Percentiles rank a stretch among this genome's conserved stretches.
Conservation (phyloP, 2,797 vertebrate genomes). For the Anguilla megastoma region DNA sequence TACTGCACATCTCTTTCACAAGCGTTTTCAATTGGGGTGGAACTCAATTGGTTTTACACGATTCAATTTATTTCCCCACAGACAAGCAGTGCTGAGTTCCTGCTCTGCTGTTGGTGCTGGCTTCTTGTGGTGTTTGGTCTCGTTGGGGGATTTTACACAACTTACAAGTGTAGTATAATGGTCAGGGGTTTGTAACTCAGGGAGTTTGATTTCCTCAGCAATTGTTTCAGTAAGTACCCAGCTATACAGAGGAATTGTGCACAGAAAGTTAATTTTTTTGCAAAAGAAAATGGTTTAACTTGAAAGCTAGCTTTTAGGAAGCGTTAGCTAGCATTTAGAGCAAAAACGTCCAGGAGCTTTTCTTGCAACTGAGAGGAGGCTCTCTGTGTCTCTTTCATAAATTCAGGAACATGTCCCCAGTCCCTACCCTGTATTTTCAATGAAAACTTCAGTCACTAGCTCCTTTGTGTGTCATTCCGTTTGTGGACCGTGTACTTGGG, state of each 20-base stretch:
- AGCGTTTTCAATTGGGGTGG: slow-evolving; percentile 39
- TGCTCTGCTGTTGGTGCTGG: neutral
- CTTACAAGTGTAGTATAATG: neutral
- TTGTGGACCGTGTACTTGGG: too few relatives aligned
- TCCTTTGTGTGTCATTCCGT: neutral
- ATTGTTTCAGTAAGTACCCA: neutral
- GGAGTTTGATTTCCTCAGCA: neutral
- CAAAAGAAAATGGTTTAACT: neutral
- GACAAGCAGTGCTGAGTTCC: neutral
- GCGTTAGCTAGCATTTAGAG: neutral
- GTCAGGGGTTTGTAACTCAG: neutral
- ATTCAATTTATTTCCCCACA: slow-evolving; percentile 38
- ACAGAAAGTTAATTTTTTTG: neutral
- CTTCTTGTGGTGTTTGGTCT: neutral
- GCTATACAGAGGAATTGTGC: neutral
- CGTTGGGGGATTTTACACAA: neutral
- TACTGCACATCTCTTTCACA: slow-evolving; percentile 37
- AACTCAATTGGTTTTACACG: slow-evolving; percentile 38
- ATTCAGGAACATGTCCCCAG: neutral
- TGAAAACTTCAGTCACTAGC: neutral
- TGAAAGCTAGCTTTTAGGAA: neutral
- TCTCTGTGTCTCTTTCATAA: neutral
- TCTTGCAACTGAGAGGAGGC: neutral
- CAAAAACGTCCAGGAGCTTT: neutral
- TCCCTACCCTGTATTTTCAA: too few relatives aligned